Conservation (phyloP, 2,113 vertebrate genomes). For the Leucosticte australis region DNA sequence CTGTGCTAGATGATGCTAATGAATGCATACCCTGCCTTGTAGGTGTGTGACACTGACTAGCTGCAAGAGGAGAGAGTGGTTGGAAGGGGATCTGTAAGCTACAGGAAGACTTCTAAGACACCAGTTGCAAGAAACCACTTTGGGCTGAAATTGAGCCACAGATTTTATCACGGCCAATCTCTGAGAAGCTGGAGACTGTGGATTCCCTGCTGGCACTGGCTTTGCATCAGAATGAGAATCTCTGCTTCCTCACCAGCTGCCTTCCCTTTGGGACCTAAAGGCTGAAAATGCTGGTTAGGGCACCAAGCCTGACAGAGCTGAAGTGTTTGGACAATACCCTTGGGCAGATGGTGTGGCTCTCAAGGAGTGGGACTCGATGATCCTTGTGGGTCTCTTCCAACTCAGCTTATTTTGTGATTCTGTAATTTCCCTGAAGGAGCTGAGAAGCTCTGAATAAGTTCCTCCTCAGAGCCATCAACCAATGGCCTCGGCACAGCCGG, state of each 20-base stretch:
- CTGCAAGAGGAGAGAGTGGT: not conserved
- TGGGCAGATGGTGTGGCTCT: not conserved
- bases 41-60: not conserved
- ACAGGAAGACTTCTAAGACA: not conserved
- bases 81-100: not conserved
- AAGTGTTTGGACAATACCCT: not conserved
- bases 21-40: not conserved
- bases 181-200: not conserved
- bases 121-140: not conserved
- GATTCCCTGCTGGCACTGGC: not conserved
- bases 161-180: not conserved
- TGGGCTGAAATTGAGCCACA: not conserved
- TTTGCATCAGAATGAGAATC: not conserved
- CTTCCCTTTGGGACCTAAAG: not conserved
- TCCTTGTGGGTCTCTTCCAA: not conserved
- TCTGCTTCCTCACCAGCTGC: not conserved
- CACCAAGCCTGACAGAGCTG: not conserved
- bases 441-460: not conserved
- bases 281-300: not conserved
- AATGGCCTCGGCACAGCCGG: not conserved
- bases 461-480: not conserved
- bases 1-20: not conserved
- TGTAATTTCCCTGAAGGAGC: not conserved
- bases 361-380: accelerated
- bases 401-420: not conserved